These are phyloP conservation scores for Crocodylus rhombifer DNA, from an alignment of 2,797 vertebrate species.

Conservation along the genomic window DNA sequence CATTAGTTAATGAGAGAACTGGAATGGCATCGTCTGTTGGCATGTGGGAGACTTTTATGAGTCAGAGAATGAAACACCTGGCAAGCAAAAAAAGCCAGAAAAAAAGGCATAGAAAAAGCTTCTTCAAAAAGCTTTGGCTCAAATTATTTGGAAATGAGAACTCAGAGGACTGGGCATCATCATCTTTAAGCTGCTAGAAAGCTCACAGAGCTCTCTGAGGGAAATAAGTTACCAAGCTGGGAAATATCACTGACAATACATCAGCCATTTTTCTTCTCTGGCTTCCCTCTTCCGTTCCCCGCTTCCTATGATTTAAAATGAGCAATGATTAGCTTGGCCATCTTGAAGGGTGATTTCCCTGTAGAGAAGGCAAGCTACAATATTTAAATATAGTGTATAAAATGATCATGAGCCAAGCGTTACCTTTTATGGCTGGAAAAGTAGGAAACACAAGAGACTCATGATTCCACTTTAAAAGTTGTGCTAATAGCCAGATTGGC, in stretches of 20 bases:
- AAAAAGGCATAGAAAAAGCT: not conserved
- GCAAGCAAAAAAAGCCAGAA: slow-evolving; percentile 21
- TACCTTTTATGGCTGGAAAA: slow-evolving; percentile 32
- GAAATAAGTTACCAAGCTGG: not conserved
- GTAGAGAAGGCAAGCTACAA: slow-evolving; percentile 17
- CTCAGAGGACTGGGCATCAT: not conserved
- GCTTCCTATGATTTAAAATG: slow-evolving; percentile 40
- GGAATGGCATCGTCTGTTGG: not conserved
- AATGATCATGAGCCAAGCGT: not conserved
- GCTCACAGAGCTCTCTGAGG: not conserved
- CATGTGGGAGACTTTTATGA: not conserved
- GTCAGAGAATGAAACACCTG: slow-evolving; percentile 13
- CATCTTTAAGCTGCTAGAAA: not conserved
- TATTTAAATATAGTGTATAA: slow-evolving; percentile 17
- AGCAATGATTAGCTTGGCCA: slow-evolving; percentile 33
- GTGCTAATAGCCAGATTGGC: slow-evolving; percentile 22
- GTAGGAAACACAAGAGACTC: slow-evolving; percentile 26
- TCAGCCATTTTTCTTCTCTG: not conserved
- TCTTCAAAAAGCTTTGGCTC: not conserved
- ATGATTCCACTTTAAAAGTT: slow-evolving; percentile 9
- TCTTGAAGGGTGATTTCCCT: slow-evolving; percentile 30
- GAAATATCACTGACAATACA: slow-evolving; percentile 19
- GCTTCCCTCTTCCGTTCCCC: slow-evolving; percentile 2
- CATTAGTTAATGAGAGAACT: not conserved
- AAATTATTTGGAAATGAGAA: not conserved